These are phyloP conservation scores for Burhinus oedicnemus DNA, from an alignment of 2,113 vertebrate species.

Conservation along the genomic window DNA sequence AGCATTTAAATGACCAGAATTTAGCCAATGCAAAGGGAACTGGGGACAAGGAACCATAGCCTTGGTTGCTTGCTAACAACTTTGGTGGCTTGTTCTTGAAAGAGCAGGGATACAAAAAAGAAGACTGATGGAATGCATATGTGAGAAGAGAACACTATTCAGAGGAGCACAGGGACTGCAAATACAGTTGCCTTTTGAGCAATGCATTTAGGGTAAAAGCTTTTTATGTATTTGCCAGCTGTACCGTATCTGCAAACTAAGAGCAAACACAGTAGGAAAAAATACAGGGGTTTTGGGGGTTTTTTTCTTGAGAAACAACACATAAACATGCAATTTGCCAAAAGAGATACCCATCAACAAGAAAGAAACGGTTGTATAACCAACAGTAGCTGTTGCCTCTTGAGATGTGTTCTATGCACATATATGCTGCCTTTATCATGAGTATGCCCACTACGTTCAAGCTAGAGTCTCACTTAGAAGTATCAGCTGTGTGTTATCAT, in stretches of 20 bases:
- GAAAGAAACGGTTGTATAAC: not conserved
- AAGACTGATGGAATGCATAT: conserved; percentile 34
- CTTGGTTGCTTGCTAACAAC: conserved; percentile 17
- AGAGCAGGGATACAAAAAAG: conserved; percentile 24
- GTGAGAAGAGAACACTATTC: not conserved
- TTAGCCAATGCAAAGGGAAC: conserved; percentile 43
- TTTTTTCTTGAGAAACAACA: not conserved
- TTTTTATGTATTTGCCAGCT: not conserved
- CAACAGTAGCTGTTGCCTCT: not conserved
- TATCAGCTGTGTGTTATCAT: not conserved
- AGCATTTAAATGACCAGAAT: conserved; percentile 26
- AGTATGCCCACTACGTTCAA: not conserved
- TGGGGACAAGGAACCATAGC: conserved; percentile 37
- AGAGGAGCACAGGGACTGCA: not conserved
- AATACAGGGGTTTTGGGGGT: not conserved
- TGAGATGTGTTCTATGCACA: not conserved
- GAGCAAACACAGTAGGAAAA: not conserved
- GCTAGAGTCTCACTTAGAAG: not conserved
- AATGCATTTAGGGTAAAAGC: not conserved
- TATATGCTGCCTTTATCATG: not conserved
- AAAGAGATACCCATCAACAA: not conserved
- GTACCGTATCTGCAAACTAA: not conserved
- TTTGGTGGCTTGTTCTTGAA: conserved; percentile 60
- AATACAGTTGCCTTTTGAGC: not conserved
- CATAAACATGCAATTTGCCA: not conserved